Evolutionary conservation across 1,140 invertebrate species (phyloP).

Genomic region (Laupala kohalensis): DNA sequence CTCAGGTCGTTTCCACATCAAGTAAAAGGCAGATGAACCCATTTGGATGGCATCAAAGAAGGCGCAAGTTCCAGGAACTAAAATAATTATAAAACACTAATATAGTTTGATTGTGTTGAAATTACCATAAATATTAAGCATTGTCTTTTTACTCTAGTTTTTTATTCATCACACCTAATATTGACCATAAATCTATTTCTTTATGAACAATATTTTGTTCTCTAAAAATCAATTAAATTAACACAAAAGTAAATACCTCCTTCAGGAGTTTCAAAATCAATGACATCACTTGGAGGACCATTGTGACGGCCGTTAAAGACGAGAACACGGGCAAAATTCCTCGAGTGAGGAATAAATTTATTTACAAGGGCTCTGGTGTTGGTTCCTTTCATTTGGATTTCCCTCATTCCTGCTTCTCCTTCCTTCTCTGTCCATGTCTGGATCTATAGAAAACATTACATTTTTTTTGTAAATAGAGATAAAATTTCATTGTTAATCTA

Average conservation of each 20-base stretch:
- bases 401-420: slow-evolving; percentile 55
- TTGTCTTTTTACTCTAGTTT: background rate
- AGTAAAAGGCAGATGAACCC: slow-evolving; percentile 74
- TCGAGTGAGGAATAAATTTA: slow-evolving; percentile 78
- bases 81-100: slow-evolving; percentile 16
- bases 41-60: slow-evolving; percentile 70
- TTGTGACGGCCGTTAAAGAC: slow-evolving; percentile 84
- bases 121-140: background rate
- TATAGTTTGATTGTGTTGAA: too few species aligned
- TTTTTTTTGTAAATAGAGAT: too few species aligned
- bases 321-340: slow-evolving; percentile 78
- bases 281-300: slow-evolving; percentile 72
- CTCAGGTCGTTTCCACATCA: slow-evolving; percentile 85
- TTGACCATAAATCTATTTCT: background rate
- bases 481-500: too few species aligned
- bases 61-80: slow-evolving; percentile 75
- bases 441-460: slow-evolving; percentile 39
- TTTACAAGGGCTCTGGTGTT: slow-evolving; percentile 58
- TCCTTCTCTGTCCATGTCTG: slow-evolving; percentile 85
- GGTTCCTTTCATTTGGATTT: slow-evolving; percentile 65
- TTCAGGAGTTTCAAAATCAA: slow-evolving; percentile 81
- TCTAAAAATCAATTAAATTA: background rate
- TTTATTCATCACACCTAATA: background rate
- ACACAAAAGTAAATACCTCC: slow-evolving; percentile 41
- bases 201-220: background rate